phyloP scores from a whole-genome alignment of 2,113 vertebrate genomes.

The Chunga burmeisteri region DNA sequence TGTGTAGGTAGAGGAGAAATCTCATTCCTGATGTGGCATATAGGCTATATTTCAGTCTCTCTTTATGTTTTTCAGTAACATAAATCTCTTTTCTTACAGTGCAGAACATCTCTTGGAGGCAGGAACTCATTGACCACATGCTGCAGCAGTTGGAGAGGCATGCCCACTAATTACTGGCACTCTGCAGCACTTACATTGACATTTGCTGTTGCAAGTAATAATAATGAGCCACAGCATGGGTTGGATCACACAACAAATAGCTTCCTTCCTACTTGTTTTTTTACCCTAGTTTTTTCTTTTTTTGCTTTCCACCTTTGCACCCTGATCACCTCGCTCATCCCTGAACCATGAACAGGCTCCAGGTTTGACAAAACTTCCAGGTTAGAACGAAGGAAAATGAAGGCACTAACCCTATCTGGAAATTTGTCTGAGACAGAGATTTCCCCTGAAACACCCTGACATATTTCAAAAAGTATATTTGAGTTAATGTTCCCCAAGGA shows the following conservation, averaged over 20 bases:
- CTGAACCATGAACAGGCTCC: neutral
- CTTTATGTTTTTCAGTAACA: slow-evolving; percentile 20
- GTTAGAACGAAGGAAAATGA: neutral
- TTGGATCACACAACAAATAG: neutral
- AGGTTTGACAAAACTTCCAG: neutral
- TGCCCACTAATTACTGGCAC: slow-evolving; percentile 55
- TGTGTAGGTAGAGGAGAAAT: neutral
- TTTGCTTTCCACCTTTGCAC: neutral
- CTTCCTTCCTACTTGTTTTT: neutral
- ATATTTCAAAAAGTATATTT: neutral
- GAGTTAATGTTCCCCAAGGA: neutral
- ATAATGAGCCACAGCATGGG: slow-evolving; percentile 24
- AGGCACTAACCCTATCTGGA: neutral
- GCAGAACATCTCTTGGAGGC: slow-evolving; percentile 47
- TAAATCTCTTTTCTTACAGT: slow-evolving; percentile 35
- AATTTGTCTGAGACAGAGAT: neutral
- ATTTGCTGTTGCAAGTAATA: slow-evolving; percentile 49
- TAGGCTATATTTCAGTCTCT: slow-evolving; percentile 27
- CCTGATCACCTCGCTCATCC: neutral
- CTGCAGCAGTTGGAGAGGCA: slow-evolving; percentile 49
- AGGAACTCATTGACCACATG: slow-evolving; percentile 62
- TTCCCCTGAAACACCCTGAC: neutral
- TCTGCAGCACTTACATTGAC: slow-evolving; percentile 44
- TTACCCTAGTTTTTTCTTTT: neutral
- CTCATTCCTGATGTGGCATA: neutral